Evolutionary conservation across 2,888 invertebrate species (phyloP), one percentile per base, ranked within the genome.

Genomic region (Scrobipalpa atriplicella): DNA sequence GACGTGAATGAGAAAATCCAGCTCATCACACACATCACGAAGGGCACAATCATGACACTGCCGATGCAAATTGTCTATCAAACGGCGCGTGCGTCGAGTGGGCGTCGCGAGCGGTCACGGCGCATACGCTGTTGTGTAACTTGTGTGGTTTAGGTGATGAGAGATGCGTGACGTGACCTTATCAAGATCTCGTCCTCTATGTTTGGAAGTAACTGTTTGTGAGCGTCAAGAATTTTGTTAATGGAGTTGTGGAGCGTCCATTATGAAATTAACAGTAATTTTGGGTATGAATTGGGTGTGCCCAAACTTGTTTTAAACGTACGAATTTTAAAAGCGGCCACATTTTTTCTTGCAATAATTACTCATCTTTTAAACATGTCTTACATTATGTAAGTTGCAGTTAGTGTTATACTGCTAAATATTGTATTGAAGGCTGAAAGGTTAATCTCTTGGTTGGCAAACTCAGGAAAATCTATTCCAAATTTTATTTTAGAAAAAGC

Each of bases 21-120:
- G 41, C 62, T 52, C 62, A 66, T 58, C 58, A 16, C 36, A 58
- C 36, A 58, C 58, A n/a, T 38, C 58, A 58, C 16, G 38, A 58
- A 58, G 58, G 58, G 58, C 58, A 58, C 38, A 29, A 58, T 38
- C 38, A 38, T 38, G 36, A 38, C 58, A 58, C 36, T 38, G 71
- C 68, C 67, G 72, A 78, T 78, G 74, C 74, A 78, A 80, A 76
- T 73, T 72, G 72, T 79, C 74, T 76, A 79, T 71, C 72, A 78
- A 73, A 70, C 71, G 75, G 62, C 76, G 79, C 83, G 77, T 76
- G 80, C 77, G 73, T 62, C 2, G 74, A 70, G 80, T 80, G 81
- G 79, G 80, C 79, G 72, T 73, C 72, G 69, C 72, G 71, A 68
- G 71, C 73, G 75, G 79, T 80, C 80, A 80, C 78, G 81, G 18